These are phyloP conservation scores for Puntigrus tetrazona DNA, from an alignment of 2,113 vertebrate genomes.

Conservation along the genomic window DNA sequence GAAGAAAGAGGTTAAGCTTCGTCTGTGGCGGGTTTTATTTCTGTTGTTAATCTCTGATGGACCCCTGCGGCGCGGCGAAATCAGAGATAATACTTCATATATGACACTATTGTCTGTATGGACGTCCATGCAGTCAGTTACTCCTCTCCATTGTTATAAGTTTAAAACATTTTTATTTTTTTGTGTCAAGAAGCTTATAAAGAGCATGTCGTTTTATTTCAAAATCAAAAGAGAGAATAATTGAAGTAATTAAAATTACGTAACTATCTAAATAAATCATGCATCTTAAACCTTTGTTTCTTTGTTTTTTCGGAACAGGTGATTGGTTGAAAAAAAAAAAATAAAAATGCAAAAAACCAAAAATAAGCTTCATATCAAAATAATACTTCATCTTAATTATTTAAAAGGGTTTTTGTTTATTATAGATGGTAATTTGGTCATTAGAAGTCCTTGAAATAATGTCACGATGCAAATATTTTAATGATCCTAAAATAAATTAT, in stretches of 20 bases:
- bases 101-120: background rate
- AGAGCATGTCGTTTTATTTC: background rate
- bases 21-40: background rate
- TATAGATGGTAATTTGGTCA: background rate
- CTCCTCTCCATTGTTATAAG: background rate
- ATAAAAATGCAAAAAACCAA: too few relatives aligned
- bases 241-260: background rate
- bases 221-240: background rate
- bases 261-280: too few relatives aligned
- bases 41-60: slow-evolving; percentile 18
- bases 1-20: slow-evolving; percentile 18
- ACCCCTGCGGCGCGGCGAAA: background rate
- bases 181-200: background rate
- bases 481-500: background rate
- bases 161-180: background rate
- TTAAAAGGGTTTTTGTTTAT: too few relatives aligned
- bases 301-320: background rate
- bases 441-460: background rate
- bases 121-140: background rate
- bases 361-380: too few relatives aligned
- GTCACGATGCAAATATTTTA: background rate
- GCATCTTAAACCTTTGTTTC: too few relatives aligned
- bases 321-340: too few relatives aligned
- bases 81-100: slow-evolving; percentile 10
- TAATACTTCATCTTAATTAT: too few relatives aligned